A percentile compares a stretch with the other conserved stretches of the same genome.
phyloP scores from a whole-genome alignment of 2,113 vertebrate species.

The Myxocyprinus asiaticus region DNA sequence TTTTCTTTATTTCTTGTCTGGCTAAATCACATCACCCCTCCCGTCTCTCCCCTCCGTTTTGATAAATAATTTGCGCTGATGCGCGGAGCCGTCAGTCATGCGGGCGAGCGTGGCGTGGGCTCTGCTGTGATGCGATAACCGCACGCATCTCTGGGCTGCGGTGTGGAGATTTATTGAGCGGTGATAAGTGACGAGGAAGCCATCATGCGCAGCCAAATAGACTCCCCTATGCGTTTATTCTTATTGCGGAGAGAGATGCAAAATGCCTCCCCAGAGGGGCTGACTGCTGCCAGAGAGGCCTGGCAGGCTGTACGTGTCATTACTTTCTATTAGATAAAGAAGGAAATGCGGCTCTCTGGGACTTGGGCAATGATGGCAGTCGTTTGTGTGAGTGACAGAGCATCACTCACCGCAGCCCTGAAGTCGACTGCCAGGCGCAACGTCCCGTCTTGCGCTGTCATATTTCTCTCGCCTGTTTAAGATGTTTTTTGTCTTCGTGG shows the following conservation, averaged over 20 bases:
- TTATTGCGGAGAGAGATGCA: constrained; percentile 84
- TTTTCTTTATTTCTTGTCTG: constrained; percentile 62
- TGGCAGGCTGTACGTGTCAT: constrained; percentile 73
- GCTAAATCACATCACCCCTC: constrained; percentile 78
- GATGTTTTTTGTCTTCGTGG: constrained; percentile 53
- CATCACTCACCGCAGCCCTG: constrained; percentile 65
- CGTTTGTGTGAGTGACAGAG: constrained; percentile 80
- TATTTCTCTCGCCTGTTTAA: constrained; percentile 53
- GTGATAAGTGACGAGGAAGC: constrained; percentile 81
- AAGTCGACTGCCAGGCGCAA: constrained; percentile 49
- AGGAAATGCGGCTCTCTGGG: constrained; percentile 74
- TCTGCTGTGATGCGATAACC: constrained; percentile 83
- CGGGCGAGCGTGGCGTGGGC: constrained; percentile 76
- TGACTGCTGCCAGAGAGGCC: constrained; percentile 72
- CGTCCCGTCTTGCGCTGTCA: constrained; percentile 49
- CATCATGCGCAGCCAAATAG: constrained; percentile 82
- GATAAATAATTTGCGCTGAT: constrained; percentile 65
- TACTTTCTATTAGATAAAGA: constrained; percentile 88
- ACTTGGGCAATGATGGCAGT: constrained; percentile 67
- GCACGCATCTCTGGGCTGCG: constrained; percentile 82
- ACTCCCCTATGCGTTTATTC: constrained; percentile 86
- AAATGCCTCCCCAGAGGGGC: constrained; percentile 66
- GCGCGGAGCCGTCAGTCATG: constrained; percentile 74
- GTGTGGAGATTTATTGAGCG: constrained; percentile 87
- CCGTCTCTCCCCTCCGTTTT: constrained; percentile 65